Base-by-base conservation (phyloP, 2,113 vertebrate species). In the Psephotus haematonotus region DNA sequence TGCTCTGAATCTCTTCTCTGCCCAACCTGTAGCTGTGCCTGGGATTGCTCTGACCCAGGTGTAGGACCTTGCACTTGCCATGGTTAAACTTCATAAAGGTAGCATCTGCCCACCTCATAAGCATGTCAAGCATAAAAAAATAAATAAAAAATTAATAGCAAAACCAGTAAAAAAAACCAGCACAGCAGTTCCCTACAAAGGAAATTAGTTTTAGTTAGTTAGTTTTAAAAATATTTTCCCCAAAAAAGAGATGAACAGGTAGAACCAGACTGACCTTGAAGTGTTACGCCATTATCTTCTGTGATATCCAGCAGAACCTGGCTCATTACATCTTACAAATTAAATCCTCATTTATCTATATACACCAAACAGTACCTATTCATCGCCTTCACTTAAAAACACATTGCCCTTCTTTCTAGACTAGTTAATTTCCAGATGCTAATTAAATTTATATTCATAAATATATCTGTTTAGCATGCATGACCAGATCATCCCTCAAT, bases 401-500 rank as follows among this genome's bases (percentile, higher is more conserved):
- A 94, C 96, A 98, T 98, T 98, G 97, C 96, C 98, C 97, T 98
- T 98, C 97, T 97, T 98, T 93, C 97, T 96, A 98, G 96, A 86
- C 95, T 96, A 98, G 97, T 97, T 98, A 98, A 98, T 98, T 98
- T 98, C 95, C 95, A 98, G 92, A 95, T 97, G 96, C 94, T 98
- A 98, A 98, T 98, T 98, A 97, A 97, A 98, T 98, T 98, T 98
- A 98, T 97, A 96, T 91, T 96, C 97, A 96, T 97, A 98, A 97
- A 97, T 96, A 96, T 97, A 97, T 97, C 96, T 98, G 92, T 95
- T 98, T 97, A 97, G 90, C 95, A 98, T 98, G 98, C 97, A 97
- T 71, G 94, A 89, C 95, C 97, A 97, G 93, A 96, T 97, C 93
- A 97, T 90, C 86, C 69, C 87, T 98, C 97, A 95, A 80, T 97